phyloP scores from a whole-genome alignment of 2,797 vertebrate species.

The Naso thynnoides region DNA sequence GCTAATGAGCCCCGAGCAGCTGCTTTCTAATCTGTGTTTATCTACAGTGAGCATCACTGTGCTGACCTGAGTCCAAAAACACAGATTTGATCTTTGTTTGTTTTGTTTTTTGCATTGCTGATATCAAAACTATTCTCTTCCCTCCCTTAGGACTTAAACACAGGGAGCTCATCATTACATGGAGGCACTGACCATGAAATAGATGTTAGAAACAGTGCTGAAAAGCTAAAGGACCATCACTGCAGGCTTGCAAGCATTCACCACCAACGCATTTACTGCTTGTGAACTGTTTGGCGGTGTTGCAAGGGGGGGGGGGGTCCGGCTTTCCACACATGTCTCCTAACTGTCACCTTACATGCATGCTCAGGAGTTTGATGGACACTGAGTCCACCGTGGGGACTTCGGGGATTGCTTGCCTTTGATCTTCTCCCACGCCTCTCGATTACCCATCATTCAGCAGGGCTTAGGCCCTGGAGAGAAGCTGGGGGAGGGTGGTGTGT shows the following conservation, averaged over 20 bases:
- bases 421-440: slow-evolving; percentile 77
- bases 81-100: slow-evolving; percentile 19
- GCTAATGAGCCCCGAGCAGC: slow-evolving; percentile 56
- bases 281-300: slow-evolving; percentile 58
- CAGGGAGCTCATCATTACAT: slow-evolving; percentile 66
- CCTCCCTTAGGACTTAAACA: slow-evolving; percentile 51
- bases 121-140: slow-evolving; percentile 44
- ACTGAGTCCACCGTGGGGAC: slow-evolving; percentile 71
- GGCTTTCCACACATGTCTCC: slow-evolving; percentile 60
- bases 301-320: slow-evolving; percentile 15
- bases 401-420: slow-evolving; percentile 72
- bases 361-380: slow-evolving; percentile 75
- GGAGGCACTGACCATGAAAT: slow-evolving; percentile 72
- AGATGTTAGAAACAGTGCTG: slow-evolving; percentile 67
- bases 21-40: slow-evolving; percentile 66
- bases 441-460: slow-evolving; percentile 80
- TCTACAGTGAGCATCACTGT: slow-evolving; percentile 46
- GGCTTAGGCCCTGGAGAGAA: slow-evolving; percentile 66
- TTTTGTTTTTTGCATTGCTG: slow-evolving; percentile 8
- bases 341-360: slow-evolving; percentile 72
- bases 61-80: slow-evolving; percentile 48
- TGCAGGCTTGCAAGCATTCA: slow-evolving; percentile 50
- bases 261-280: slow-evolving; percentile 61
- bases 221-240: slow-evolving; percentile 59
- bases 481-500: slow-evolving; percentile 66